Percentiles rank a stretch among this genome's conserved stretches.
These are phyloP conservation scores for Corydoras maculifer DNA, from an alignment of 2,113 vertebrate species.

Conservation along the genomic window DNA sequence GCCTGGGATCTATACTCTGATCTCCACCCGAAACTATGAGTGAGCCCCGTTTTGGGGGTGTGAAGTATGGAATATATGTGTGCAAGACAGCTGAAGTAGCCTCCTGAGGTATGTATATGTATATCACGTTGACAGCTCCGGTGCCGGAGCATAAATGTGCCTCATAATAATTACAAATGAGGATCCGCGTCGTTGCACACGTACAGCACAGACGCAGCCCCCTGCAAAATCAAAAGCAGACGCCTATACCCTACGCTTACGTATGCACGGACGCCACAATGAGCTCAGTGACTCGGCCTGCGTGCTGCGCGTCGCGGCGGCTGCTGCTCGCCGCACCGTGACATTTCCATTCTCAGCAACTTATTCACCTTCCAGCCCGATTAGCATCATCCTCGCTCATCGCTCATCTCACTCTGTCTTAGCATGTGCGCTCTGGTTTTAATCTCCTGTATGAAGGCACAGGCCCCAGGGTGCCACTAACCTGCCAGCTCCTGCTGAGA, in stretches of 20 bases:
- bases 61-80: constrained; percentile 5
- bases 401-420: not conserved
- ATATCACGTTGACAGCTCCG: constrained; percentile 37
- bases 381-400: constrained; percentile 43
- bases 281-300: constrained; percentile 50
- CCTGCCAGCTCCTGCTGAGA: constrained; percentile 35
- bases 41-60: constrained; percentile 5
- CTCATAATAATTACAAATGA: constrained; percentile 37
- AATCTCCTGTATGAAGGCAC: constrained; percentile 8
- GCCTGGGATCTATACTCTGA: not conserved
- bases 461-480: constrained; percentile 33
- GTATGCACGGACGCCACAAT: constrained; percentile 25
- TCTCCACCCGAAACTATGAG: not conserved
- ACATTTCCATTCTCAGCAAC: constrained; percentile 60
- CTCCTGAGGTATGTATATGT: constrained; percentile 30
- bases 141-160: constrained; percentile 31
- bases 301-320: constrained; percentile 37
- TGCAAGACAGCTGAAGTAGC: constrained; percentile 32
- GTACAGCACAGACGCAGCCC: constrained; percentile 3
- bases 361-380: constrained; percentile 53
- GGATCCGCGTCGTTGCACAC: constrained; percentile 16
- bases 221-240: constrained; percentile 40
- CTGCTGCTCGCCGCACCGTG: constrained; percentile 51
- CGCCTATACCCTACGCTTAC: not conserved
- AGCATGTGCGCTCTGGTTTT: not conserved